These are phyloP conservation scores for Dicranocentrus wangi DNA, from an alignment of 2,888 invertebrate species.

Conservation along the genomic window DNA sequence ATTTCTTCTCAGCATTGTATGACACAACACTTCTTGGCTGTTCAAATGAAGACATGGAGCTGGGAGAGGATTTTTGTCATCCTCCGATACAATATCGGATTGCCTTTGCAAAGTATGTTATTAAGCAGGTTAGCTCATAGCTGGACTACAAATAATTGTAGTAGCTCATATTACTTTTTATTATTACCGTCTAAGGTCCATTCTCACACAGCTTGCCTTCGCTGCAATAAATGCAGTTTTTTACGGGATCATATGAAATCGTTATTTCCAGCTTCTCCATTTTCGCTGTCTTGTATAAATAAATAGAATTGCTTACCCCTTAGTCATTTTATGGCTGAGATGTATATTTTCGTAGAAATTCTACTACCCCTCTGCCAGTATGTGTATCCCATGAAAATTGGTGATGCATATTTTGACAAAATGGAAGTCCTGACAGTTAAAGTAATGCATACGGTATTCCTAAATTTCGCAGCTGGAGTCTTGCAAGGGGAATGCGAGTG, in stretches of 20 bases:
- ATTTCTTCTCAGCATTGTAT: not conserved
- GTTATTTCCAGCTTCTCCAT: not conserved
- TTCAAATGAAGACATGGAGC: constrained; percentile 1
- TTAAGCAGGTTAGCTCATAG: constrained; percentile 62
- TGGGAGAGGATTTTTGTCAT: constrained; percentile 21
- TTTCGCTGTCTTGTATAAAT: no score
- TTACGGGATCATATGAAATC: not conserved
- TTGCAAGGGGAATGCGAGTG: constrained; percentile 33
- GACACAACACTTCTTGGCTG: constrained; percentile 1
- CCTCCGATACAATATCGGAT: constrained; percentile 67
- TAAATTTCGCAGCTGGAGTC: constrained; percentile 40
- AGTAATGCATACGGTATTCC: no score
- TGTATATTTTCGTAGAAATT: no score
- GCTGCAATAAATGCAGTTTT: constrained; percentile 16
- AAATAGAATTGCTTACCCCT: no score
- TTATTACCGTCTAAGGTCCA: not conserved
- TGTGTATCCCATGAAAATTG: no score
- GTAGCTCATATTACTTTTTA: not conserved
- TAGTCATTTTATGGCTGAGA: no score
- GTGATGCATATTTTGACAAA: no score
- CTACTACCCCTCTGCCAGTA: no score
- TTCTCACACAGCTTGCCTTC: not conserved
- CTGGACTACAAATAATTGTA: not conserved
- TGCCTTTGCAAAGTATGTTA: constrained; percentile 64
- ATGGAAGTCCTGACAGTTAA: no score